These are phyloP conservation scores for Helicorthomorpha holstii DNA, from an alignment of 1,140 invertebrate species.

Conservation along the genomic window DNA sequence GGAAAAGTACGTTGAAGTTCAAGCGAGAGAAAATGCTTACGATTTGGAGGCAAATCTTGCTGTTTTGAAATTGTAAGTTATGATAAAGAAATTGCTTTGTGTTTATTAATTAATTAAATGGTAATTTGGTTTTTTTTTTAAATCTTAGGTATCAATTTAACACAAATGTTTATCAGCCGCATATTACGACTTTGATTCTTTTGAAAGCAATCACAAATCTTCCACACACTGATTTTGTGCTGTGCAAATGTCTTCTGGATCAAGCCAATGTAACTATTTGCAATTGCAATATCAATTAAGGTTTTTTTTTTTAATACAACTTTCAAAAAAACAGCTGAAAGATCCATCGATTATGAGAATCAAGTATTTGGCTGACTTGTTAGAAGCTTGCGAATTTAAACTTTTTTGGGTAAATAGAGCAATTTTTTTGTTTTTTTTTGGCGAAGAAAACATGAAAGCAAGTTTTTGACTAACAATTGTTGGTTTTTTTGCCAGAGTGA, in stretches of 20 bases:
- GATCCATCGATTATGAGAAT: slow-evolving; percentile 69
- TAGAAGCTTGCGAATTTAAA: slow-evolving; percentile 87
- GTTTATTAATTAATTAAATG: background rate
- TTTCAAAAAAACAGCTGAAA: slow-evolving; percentile 38
- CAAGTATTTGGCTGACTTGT: slow-evolving; percentile 68
- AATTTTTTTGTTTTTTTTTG: slow-evolving; percentile 9
- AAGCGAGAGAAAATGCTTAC: slow-evolving; percentile 82
- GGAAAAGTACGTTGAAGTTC: slow-evolving; percentile 82
- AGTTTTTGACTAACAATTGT: too few species aligned
- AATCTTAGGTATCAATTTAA: slow-evolving; percentile 66
- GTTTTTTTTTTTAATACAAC: background rate
- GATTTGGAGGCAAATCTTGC: slow-evolving; percentile 92
- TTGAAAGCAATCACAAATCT: slow-evolving; percentile 89
- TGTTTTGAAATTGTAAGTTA: slow-evolving; percentile 38
- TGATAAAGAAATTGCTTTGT: slow-evolving; percentile 3
- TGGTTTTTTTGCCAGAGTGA: slow-evolving; percentile 9
- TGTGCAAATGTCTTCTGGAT: slow-evolving; percentile 87
- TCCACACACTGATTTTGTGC: slow-evolving; percentile 88
- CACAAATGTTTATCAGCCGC: slow-evolving; percentile 65
- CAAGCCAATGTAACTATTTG: slow-evolving; percentile 49
- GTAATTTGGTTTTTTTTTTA: background rate
- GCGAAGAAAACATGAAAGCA: too few species aligned
- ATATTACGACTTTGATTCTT: slow-evolving; percentile 68
- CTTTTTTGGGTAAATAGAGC: slow-evolving; percentile 53
- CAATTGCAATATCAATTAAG: background rate